These are phyloP conservation scores for Hemicentrotus pulcherrimus DNA, from an alignment of 35 echinoderm and acorn worm species.

Conservation along the genomic window DNA sequence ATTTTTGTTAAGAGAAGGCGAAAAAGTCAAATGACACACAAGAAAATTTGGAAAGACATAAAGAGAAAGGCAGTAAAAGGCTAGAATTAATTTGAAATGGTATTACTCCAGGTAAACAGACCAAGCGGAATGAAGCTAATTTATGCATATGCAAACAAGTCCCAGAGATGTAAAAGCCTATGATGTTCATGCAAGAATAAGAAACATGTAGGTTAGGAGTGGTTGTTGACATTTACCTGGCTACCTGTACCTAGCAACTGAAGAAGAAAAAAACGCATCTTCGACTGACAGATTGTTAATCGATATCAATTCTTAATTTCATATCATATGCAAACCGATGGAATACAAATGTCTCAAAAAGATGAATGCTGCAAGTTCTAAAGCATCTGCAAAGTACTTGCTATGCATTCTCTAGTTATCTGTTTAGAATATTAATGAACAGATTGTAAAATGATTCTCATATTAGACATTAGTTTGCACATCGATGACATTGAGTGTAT, in stretches of 20 bases:
- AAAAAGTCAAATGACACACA: neutral
- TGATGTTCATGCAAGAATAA: neutral
- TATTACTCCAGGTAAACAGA: neutral
- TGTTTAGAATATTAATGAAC: too few relatives aligned
- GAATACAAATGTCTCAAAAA: too few relatives aligned
- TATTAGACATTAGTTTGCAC: too few relatives aligned
- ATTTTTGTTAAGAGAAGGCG: neutral
- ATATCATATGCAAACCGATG: too few relatives aligned
- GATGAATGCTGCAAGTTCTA: too few relatives aligned
- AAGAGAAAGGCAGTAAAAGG: neutral
- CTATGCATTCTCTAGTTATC: too few relatives aligned
- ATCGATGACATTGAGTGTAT: too few relatives aligned
- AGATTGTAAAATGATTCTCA: too few relatives aligned
- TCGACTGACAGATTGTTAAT: neutral
- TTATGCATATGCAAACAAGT: neutral
- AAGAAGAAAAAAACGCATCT: neutral
- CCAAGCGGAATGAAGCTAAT: neutral
- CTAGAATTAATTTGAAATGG: neutral
- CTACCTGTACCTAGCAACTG: neutral
- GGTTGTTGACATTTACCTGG: neutral
- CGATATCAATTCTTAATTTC: too few relatives aligned
- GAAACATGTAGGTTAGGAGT: neutral
- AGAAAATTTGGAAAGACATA: neutral
- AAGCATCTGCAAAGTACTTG: too few relatives aligned
- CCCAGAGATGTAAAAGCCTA: neutral